Evolutionary conservation across 1,140 invertebrate species (phyloP).

Genomic region (Megathymus violae): DNA sequence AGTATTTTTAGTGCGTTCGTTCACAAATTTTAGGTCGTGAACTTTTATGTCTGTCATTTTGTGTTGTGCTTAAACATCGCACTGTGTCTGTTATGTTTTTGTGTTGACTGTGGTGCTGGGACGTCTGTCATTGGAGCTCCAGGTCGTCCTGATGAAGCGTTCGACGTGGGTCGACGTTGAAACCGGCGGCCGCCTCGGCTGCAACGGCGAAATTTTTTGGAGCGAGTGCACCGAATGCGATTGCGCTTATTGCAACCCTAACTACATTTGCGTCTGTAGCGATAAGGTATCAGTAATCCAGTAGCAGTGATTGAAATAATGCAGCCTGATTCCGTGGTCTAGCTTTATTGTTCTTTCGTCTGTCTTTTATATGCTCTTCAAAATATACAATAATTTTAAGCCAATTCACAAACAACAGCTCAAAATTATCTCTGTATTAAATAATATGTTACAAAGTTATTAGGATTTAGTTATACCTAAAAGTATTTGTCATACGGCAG

Average conservation of each 20-base stretch:
- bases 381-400: too few relatives aligned
- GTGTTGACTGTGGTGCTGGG: conserved; percentile 45
- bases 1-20: conserved; percentile 22
- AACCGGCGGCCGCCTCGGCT: conserved; percentile 80
- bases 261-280: conserved; percentile 83
- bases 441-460: too few relatives aligned
- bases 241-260: conserved; percentile 82
- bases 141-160: conserved; percentile 78
- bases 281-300: conserved; percentile 78
- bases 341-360: too few relatives aligned
- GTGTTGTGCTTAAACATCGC: conserved; percentile 28
- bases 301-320: too few relatives aligned
- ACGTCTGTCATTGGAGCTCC: conserved; percentile 46
- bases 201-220: conserved; percentile 84
- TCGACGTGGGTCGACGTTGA: conserved; percentile 83
- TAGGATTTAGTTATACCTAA: too few relatives aligned
- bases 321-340: too few relatives aligned
- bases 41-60: conserved; percentile 16
- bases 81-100: conserved; percentile 54
- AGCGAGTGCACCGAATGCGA: conserved; percentile 82
- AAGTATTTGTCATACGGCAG: too few relatives aligned
- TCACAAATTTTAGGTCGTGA: conserved; percentile 3
- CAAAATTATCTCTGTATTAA: too few relatives aligned
- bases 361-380: too few relatives aligned
- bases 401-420: too few relatives aligned